phyloP scores from a whole-genome alignment of 2,797 vertebrate species.

The Alosa sapidissima region DNA sequence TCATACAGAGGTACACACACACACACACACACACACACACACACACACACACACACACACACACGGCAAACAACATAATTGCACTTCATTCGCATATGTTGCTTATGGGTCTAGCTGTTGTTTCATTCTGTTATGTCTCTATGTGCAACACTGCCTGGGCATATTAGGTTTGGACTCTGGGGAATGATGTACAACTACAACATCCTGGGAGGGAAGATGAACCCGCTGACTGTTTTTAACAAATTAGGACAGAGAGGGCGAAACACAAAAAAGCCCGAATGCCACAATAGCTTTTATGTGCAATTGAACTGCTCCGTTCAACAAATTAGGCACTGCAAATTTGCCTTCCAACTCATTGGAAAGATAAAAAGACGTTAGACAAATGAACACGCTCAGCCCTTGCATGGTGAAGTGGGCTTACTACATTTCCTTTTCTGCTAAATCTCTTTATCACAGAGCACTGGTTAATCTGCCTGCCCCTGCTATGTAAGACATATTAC shows the following conservation, averaged over 20 bases:
- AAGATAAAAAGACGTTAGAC: slow-evolving; percentile 4
- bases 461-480: slow-evolving; percentile 8
- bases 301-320: slow-evolving; percentile 1
- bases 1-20: slow-evolving; percentile 14
- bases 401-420: slow-evolving; percentile 18
- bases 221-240: not conserved
- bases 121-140: not conserved
- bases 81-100: not conserved
- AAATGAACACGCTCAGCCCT: slow-evolving; percentile 6
- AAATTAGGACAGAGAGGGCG: slow-evolving; percentile 6
- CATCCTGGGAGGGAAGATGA: slow-evolving; percentile 27
- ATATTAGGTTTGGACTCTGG: not conserved
- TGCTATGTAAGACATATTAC: slow-evolving; percentile 19
- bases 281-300: not conserved
- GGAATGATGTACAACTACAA: not conserved
- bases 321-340: slow-evolving; percentile 18
- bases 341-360: slow-evolving; percentile 23
- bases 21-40: not conserved
- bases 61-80: not conserved
- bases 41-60: not conserved
- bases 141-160: not conserved
- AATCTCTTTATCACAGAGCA: slow-evolving; percentile 24
- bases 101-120: not conserved
- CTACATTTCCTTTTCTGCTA: not conserved
- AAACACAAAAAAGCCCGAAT: not conserved